phyloP scores from a whole-genome alignment of 2,113 vertebrate species.

The Embiotoca jacksoni region DNA sequence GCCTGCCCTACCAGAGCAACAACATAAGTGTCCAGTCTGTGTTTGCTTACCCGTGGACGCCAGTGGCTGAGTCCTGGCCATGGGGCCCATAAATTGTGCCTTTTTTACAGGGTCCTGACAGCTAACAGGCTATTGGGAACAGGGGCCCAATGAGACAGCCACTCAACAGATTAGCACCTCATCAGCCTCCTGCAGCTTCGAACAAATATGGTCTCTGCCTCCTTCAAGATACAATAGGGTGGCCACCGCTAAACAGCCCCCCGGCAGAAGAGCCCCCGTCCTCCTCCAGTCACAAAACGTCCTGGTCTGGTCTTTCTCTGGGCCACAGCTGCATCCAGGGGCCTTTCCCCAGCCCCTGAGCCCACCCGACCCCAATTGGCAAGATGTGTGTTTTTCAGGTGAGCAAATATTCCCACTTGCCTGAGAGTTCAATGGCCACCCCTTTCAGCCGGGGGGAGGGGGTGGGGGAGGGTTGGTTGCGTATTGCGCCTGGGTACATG shows the following conservation, averaged over 20 bases:
- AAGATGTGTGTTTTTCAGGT: slow-evolving; percentile 88
- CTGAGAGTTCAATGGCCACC: slow-evolving; percentile 85
- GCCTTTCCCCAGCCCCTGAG: slow-evolving; percentile 63
- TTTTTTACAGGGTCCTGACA: slow-evolving; percentile 79
- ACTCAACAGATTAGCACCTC: slow-evolving; percentile 91
- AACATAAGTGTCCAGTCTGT: slow-evolving; percentile 84
- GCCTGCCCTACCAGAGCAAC: slow-evolving; percentile 68
- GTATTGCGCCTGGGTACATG: slow-evolving; percentile 84
- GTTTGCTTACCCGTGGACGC: slow-evolving; percentile 85
- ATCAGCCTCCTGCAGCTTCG: slow-evolving; percentile 90
- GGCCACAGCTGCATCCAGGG: slow-evolving; percentile 84
- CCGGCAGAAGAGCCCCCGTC: slow-evolving; percentile 69
- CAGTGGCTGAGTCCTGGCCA: slow-evolving; percentile 74
- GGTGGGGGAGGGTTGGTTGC: slow-evolving; percentile 84
- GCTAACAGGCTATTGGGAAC: slow-evolving; percentile 84
- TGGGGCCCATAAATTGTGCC: slow-evolving; percentile 82
- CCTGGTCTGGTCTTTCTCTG: slow-evolving; percentile 84
- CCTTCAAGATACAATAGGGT: slow-evolving; percentile 87
- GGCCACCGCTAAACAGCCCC: slow-evolving; percentile 88
- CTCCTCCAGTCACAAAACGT: slow-evolving; percentile 81
- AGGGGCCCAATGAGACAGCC: slow-evolving; percentile 78
- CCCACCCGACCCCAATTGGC: slow-evolving; percentile 76
- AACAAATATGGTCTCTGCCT: slow-evolving; percentile 89
- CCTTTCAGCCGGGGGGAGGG: slow-evolving; percentile 69
- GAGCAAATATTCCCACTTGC: slow-evolving; percentile 94